Percentiles rank a stretch among this genome's conserved stretches.
Conservation (phyloP, 2,888 invertebrate genomes). For the Drosophila meridionalis region DNA sequence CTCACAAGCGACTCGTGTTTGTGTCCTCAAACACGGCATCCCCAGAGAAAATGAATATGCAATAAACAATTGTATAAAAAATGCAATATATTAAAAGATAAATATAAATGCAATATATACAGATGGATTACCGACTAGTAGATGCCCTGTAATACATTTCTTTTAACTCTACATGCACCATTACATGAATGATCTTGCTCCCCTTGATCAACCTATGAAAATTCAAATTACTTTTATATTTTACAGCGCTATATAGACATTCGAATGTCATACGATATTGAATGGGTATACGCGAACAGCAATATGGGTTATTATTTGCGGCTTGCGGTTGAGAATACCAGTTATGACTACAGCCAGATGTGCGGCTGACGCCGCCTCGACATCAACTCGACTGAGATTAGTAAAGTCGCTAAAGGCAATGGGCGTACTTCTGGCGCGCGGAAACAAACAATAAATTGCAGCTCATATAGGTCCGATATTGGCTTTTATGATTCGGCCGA, state of each 20-base stretch:
- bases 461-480: not conserved
- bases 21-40: slow-evolving; percentile 53
- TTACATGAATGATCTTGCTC: not conserved
- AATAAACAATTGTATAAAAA: slow-evolving; percentile 10
- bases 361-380: not conserved
- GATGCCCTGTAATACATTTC: not conserved
- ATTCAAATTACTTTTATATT: not conserved
- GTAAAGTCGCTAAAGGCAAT: slow-evolving; percentile 41
- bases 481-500: slow-evolving; percentile 13
- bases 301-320: slow-evolving; percentile 15
- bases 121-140: not conserved
- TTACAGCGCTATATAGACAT: not conserved
- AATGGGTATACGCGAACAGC: not conserved
- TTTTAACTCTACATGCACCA: no score
- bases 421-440: slow-evolving; percentile 20
- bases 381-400: slow-evolving; percentile 21
- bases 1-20: no score
- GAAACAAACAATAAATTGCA: slow-evolving; percentile 18
- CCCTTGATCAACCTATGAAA: no score
- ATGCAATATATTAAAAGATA: not conserved
- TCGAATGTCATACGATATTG: not conserved
- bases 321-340: slow-evolving; percentile 22
- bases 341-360: not conserved
- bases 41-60: slow-evolving; percentile 54
- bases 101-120: not conserved